Conservation (phyloP, 2,888 invertebrate species). For the Drosophila hamatofila region DNA sequence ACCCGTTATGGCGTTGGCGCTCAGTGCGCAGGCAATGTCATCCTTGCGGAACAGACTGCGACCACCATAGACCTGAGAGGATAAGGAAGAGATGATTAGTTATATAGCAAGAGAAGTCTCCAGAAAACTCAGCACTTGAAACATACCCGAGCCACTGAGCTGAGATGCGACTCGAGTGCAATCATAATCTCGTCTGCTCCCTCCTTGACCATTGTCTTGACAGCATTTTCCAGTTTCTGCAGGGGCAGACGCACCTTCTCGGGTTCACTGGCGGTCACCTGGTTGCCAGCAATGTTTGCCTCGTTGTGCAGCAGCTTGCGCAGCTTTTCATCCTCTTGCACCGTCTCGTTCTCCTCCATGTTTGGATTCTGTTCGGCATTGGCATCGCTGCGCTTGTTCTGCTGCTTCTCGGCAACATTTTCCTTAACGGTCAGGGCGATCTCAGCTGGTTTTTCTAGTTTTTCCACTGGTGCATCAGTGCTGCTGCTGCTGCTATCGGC, state of each 20-base stretch:
- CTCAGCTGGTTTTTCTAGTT: slow-evolving; percentile 70
- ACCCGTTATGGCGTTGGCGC: slow-evolving; percentile 88
- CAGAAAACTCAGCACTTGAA: background rate
- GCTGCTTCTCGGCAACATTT: slow-evolving; percentile 68
- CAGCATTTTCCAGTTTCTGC: slow-evolving; percentile 85
- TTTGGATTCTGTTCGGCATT: slow-evolving; percentile 61
- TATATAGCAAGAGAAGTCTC: background rate
- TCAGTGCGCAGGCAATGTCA: slow-evolving; percentile 87
- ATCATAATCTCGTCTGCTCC: slow-evolving; percentile 87
- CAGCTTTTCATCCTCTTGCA: slow-evolving; percentile 87
- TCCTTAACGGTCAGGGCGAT: slow-evolving; percentile 47
- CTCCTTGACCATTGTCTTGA: slow-evolving; percentile 72
- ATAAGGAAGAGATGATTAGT: background rate
- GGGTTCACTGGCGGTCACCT: slow-evolving; percentile 86
- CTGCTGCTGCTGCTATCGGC: slow-evolving; percentile 70
- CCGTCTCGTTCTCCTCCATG: slow-evolving; percentile 83
- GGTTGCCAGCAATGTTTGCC: slow-evolving; percentile 83
- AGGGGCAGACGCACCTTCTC: slow-evolving; percentile 86
- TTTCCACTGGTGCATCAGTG: slow-evolving; percentile 60
- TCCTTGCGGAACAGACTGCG: slow-evolving; percentile 86
- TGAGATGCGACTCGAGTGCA: slow-evolving; percentile 86
- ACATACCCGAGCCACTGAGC: slow-evolving; percentile 79
- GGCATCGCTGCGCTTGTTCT: slow-evolving; percentile 76
- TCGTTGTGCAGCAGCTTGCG: slow-evolving; percentile 86
- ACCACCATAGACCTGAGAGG: slow-evolving; percentile 80